A percentile compares a stretch with the other conserved stretches of the same genome.
phyloP scores from a whole-genome alignment of 2,888 invertebrate species.

The Drosophila mayaguana region DNA sequence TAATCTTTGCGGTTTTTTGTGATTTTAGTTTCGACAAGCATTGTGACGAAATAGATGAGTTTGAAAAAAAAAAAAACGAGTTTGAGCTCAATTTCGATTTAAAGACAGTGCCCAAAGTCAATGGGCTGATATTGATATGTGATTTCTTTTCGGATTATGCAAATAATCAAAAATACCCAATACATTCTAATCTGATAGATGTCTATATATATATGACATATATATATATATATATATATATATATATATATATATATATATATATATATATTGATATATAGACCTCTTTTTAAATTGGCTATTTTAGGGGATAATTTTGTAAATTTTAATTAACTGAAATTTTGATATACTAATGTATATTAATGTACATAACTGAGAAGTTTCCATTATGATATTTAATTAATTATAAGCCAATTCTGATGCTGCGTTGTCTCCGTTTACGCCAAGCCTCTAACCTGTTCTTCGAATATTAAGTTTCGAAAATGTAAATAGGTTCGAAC shows the following conservation, averaged over 20 bases:
- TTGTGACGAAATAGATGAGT: constrained; percentile 35
- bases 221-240: constrained; percentile 1
- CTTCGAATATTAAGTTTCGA: neutral
- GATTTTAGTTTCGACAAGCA: constrained; percentile 15
- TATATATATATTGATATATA: neutral
- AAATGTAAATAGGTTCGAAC: constrained; percentile 24
- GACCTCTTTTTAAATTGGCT: neutral
- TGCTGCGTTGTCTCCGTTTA: neutral
- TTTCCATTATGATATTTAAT: neutral
- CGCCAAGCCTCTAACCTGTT: constrained; percentile 35
- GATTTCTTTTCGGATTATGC: constrained; percentile 36
- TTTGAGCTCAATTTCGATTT: constrained; percentile 15
- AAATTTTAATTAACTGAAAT: constrained; percentile 14
- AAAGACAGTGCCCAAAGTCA: constrained; percentile 23
- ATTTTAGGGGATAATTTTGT: constrained; percentile 27
- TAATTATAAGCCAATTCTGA: neutral
- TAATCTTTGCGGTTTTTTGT: constrained; percentile 24
- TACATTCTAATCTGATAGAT: constrained; percentile 9
- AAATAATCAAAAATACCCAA: constrained; percentile 24
- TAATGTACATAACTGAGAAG: neutral
- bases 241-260: constrained; percentile 1
- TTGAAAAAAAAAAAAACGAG: constrained; percentile 27
- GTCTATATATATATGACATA: neutral
- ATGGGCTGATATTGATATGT: constrained; percentile 23
- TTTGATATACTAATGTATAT: neutral